Percentiles rank a stretch among this genome's conserved stretches.
These are phyloP conservation scores for Eulithis prunata DNA, from an alignment of 2,888 invertebrate species.

Conservation along the genomic window DNA sequence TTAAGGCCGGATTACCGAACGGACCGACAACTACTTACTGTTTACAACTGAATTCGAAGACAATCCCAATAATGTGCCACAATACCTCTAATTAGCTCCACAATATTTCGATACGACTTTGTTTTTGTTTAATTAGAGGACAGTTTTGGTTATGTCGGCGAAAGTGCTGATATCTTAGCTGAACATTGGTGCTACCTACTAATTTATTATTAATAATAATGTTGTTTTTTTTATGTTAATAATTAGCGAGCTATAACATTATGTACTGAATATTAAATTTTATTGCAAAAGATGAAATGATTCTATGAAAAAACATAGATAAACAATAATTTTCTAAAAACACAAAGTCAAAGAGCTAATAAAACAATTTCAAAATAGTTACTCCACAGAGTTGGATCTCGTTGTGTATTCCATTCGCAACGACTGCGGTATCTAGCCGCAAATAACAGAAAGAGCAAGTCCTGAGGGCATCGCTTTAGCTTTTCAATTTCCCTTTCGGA, in stretches of 20 bases:
- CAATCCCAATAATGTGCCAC: constrained; percentile 74
- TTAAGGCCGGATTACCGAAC: constrained; percentile 80
- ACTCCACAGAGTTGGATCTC: constrained; percentile 52
- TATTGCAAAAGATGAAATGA: too few relatives aligned
- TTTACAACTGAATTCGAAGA: constrained; percentile 76
- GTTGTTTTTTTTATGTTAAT: too few relatives aligned
- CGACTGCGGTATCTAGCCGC: constrained; percentile 67
- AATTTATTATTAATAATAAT: too few relatives aligned
- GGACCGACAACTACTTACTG: constrained; percentile 73
- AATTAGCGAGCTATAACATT: too few relatives aligned
- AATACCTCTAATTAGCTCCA: constrained; percentile 67
- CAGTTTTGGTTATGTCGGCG: neutral
- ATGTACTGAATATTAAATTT: too few relatives aligned
- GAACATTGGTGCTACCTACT: neutral
- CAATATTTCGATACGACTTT: constrained; percentile 47
- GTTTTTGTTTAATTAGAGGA: constrained; percentile 22
- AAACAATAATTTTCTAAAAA: neutral
- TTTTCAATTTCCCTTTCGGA: constrained; percentile 85
- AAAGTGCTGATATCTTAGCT: constrained; percentile 5
- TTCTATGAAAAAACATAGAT: too few relatives aligned
- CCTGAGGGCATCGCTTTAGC: constrained; percentile 82
- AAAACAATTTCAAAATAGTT: constrained; percentile 33
- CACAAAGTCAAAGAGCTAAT: constrained; percentile 9
- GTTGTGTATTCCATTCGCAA: constrained; percentile 73
- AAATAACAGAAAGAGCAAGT: constrained; percentile 83